A percentile compares a stretch with the other conserved stretches of the same genome.
Conservation (phyloP, 1,140 invertebrate species). For the Zaprionus vittiger region DNA sequence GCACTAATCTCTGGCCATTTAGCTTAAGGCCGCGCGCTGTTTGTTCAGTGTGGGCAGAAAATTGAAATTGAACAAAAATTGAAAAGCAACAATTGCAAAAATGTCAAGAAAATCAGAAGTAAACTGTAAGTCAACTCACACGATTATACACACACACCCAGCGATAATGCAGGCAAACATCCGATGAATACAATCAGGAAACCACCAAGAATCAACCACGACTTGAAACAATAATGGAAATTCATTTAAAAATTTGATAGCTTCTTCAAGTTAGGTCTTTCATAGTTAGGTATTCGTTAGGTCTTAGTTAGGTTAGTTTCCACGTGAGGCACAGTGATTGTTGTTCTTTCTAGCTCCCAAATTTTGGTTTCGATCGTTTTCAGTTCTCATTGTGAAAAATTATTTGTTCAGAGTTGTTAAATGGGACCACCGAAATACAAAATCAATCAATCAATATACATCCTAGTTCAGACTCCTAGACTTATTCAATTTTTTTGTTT, state of each 20-base stretch:
- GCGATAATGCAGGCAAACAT: slow-evolving; percentile 4
- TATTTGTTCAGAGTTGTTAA: slow-evolving; percentile 48
- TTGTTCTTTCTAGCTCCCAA: slow-evolving; percentile 30
- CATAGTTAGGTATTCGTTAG: not conserved
- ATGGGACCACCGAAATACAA: slow-evolving; percentile 27
- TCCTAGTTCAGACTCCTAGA: slow-evolving; percentile 19
- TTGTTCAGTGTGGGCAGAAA: slow-evolving; percentile 79
- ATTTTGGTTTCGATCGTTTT: slow-evolving; percentile 56
- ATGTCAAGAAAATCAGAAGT: slow-evolving; percentile 11
- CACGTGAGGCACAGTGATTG: slow-evolving; percentile 44
- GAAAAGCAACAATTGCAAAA: slow-evolving; percentile 12
- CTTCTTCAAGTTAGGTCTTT: slow-evolving; percentile 13
- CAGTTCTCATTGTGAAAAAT: slow-evolving; percentile 40
- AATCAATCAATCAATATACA: slow-evolving; percentile 13
- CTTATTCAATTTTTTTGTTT: slow-evolving; percentile 22
- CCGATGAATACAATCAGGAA: not conserved
- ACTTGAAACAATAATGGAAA: not conserved
- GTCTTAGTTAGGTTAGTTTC: slow-evolving; percentile 14
- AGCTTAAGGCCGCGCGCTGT: slow-evolving; percentile 77
- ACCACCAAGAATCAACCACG: not conserved
- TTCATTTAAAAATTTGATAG: not conserved
- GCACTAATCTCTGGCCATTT: slow-evolving; percentile 55
- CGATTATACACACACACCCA: slow-evolving; percentile 33
- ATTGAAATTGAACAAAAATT: slow-evolving; percentile 11
- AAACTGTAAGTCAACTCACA: slow-evolving; percentile 35